Base-by-base conservation (phyloP, 2,113 vertebrate species). In the Leptobrachium leishanense region DNA sequence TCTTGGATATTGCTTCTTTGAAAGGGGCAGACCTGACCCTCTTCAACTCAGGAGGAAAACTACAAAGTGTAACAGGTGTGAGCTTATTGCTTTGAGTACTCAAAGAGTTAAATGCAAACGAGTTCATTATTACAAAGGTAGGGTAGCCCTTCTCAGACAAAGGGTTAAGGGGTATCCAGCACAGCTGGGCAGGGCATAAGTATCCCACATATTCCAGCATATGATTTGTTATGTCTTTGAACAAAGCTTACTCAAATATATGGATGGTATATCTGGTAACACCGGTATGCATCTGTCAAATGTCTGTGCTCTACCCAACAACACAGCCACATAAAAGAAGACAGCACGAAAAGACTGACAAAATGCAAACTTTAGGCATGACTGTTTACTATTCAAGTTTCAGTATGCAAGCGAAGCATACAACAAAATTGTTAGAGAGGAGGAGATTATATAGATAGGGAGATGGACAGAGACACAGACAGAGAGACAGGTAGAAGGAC, bases 251-350 rank as follows among this genome's bases (percentile, higher is more conserved):
- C 41, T 74, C 70, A 80, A 63, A 80, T 73, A 41, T 66, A 55
- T 13, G 42, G 20, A n/a, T 50, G 13, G 6, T 80, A 80, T 67
- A 73, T 80, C 68, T 73, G 72, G 77, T 73, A 80, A 74, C 40
- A 65, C 65, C 20, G 12, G 39, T 50, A 79, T 73, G 43, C 39
- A 50, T 73, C 67, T 13, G 41, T 74, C 71, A 80, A 63, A 80
- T 74, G 71, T 66, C 2, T 55, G 63, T 9, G 40, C 46, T 79
- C 55, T 57, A 57, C 41, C 70, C 70, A 73, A 46, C 20, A 72
- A 72, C 66, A 65, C 54, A 57, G 41, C 6, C 46, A 42, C 15
- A 40, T 15, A 53, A 53, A 79, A 53, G 44, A 72, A 79, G 53
- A 66, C 44, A 79, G 62, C 62, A 67, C 57, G 70, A 54, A 73